phyloP scores from a whole-genome alignment of 2,888 invertebrate genomes.

The Hyppa rectilinea region DNA sequence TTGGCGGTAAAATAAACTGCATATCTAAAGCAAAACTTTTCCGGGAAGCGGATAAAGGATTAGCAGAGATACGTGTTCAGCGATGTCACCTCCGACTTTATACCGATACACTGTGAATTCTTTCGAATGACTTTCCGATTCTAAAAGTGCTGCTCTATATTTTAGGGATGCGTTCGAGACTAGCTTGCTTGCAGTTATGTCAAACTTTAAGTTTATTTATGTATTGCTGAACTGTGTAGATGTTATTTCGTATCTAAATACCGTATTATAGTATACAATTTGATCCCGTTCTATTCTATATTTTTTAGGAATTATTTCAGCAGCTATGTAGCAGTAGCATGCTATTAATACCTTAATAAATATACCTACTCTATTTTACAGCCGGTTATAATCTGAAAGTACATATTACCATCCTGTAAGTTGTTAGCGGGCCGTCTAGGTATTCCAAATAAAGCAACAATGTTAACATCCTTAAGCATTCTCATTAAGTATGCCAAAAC shows the following conservation, averaged over 20 bases:
- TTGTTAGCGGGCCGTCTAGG: background rate
- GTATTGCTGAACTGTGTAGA: slow-evolving; percentile 25
- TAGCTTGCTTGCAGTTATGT: slow-evolving; percentile 41
- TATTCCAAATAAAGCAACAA: slow-evolving; percentile 17
- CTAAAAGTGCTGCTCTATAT: slow-evolving; percentile 60
- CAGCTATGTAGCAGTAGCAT: too few species aligned
- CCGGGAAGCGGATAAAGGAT: slow-evolving; percentile 76
- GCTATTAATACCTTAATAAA: background rate
- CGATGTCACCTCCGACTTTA: slow-evolving; percentile 79
- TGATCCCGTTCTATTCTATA: background rate
- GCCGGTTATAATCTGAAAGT: too few species aligned
- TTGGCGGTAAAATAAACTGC: slow-evolving; percentile 24
- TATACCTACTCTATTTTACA: background rate
- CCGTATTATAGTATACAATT: slow-evolving; percentile 3
- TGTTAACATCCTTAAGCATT: slow-evolving; percentile 19
- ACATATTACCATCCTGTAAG: background rate
- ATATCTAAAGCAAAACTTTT: slow-evolving; percentile 20
- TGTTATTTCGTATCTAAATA: slow-evolving; percentile 26
- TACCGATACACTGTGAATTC: slow-evolving; percentile 74
- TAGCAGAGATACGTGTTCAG: slow-evolving; percentile 81
- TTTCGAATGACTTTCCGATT: slow-evolving; percentile 68
- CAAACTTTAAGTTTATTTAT: slow-evolving; percentile 40
- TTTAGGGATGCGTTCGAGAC: slow-evolving; percentile 37
- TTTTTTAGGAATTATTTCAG: background rate
- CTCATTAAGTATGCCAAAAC: slow-evolving; percentile 36